A percentile compares a stretch with the other conserved stretches of the same genome.
Conservation (phyloP, 2,888 invertebrate genomes). For the Drosophila nr. fundita region DNA sequence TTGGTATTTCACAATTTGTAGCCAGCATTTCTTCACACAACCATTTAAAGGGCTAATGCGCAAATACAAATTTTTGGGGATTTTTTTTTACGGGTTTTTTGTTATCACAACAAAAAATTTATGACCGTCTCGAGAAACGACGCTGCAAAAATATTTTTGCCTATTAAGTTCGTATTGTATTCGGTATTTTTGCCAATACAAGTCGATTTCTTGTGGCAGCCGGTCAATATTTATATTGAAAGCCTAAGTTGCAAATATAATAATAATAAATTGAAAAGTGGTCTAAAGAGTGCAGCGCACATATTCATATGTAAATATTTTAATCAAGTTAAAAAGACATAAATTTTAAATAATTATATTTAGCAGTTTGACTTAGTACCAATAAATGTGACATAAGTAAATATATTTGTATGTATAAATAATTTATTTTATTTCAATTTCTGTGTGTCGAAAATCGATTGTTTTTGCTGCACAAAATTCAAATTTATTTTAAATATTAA, state of each 20-base stretch:
- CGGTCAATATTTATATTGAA: background rate
- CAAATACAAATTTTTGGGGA: constrained; percentile 52
- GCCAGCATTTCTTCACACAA: constrained; percentile 37
- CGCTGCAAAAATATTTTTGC: constrained; percentile 26
- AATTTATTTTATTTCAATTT: background rate
- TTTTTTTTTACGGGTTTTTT: constrained; percentile 25
- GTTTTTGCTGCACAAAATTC: background rate
- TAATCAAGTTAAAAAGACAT: background rate
- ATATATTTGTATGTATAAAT: background rate
- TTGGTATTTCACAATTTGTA: constrained; percentile 72
- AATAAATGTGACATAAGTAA: background rate
- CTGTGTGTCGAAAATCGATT: background rate
- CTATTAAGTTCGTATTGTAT: constrained; percentile 27
- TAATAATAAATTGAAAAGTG: background rate
- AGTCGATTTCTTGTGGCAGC: background rate
- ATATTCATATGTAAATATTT: background rate
- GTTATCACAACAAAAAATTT: constrained; percentile 38
- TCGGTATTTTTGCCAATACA: constrained; percentile 21
- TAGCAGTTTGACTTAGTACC: background rate
- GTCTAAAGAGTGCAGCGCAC: background rate
- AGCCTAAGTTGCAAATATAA: background rate
- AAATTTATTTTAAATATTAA: background rate
- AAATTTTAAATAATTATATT: background rate
- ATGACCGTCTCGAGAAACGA: constrained; percentile 36
- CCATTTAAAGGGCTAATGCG: constrained; percentile 60